phyloP scores from a whole-genome alignment of 2,888 invertebrate genomes.

The Bellardia bayeri region DNA sequence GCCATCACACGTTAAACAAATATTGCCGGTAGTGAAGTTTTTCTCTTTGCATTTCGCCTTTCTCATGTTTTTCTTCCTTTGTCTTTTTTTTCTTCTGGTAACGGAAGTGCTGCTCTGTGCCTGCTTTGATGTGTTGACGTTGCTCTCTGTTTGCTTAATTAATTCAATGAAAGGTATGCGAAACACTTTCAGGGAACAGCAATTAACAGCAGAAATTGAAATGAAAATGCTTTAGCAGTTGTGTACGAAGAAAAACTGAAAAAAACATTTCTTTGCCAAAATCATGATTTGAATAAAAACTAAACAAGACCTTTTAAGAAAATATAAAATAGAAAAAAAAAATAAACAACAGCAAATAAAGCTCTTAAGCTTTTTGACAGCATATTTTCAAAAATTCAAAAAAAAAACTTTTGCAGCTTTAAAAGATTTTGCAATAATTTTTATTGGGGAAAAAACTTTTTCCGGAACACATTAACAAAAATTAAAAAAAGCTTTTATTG shows the following conservation, averaged over 20 bases:
- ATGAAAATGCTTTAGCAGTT: background rate
- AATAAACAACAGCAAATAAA: too few species aligned
- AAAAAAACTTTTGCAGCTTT: too few species aligned
- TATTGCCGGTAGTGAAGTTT: constrained; percentile 33
- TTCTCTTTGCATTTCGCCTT: background rate
- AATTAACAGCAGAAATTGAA: background rate
- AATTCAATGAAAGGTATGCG: constrained; percentile 37
- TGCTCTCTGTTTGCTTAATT: constrained; percentile 48
- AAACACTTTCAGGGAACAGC: background rate
- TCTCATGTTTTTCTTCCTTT: background rate
- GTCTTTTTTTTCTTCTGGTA: constrained; percentile 13
- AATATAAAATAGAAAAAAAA: too few species aligned
- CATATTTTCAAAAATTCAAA: too few species aligned
- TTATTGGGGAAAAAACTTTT: too few species aligned
- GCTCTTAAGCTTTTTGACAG: too few species aligned
- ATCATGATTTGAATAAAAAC: background rate
- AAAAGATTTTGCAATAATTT: too few species aligned
- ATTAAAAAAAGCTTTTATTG: too few species aligned
- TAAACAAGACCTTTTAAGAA: too few species aligned
- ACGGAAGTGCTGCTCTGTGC: background rate
- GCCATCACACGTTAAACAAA: constrained; percentile 46
- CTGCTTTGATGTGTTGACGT: constrained; percentile 15
- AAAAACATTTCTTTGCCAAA: background rate
- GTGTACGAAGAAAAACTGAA: too few species aligned
- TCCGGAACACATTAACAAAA: too few species aligned